Evolutionary conservation across 2,113 vertebrate species (phyloP).

Genomic region (Silurus glanis): DNA sequence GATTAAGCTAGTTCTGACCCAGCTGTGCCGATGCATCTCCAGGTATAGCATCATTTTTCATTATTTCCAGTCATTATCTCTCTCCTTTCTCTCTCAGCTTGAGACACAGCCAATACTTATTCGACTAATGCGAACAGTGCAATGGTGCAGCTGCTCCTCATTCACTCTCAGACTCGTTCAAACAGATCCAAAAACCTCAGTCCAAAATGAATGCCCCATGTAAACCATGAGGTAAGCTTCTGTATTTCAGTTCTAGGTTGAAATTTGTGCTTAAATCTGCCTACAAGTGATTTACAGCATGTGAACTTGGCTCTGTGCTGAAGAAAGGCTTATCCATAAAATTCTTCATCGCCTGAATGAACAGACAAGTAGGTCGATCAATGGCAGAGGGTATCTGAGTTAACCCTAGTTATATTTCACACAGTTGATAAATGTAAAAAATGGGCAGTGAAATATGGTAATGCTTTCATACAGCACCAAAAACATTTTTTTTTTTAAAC

Average conservation of each 20-base stretch:
- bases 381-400: background rate
- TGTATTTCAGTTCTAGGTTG: background rate
- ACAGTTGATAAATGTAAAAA: background rate
- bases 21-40: constrained; percentile 27
- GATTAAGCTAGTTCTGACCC: constrained; percentile 46
- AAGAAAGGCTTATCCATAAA: background rate
- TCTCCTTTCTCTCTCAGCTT: constrained; percentile 19
- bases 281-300: background rate
- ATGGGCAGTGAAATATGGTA: background rate
- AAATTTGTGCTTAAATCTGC: background rate
- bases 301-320: background rate
- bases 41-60: constrained; percentile 11
- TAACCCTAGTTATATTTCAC: background rate
- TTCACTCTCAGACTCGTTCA: background rate
- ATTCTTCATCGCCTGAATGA: background rate
- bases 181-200: background rate
- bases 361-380: constrained; percentile 44
- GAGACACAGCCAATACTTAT: constrained; percentile 6
- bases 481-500: background rate
- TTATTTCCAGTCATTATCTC: constrained; percentile 26
- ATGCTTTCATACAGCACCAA: background rate
- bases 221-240: background rate
- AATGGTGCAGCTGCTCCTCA: constrained; percentile 24
- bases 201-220: background rate
- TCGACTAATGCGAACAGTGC: background rate